Evolutionary conservation across 1,140 invertebrate species (phyloP), one percentile per base, ranked within the genome.

Genomic region (Stegodyphus dumicola): DNA sequence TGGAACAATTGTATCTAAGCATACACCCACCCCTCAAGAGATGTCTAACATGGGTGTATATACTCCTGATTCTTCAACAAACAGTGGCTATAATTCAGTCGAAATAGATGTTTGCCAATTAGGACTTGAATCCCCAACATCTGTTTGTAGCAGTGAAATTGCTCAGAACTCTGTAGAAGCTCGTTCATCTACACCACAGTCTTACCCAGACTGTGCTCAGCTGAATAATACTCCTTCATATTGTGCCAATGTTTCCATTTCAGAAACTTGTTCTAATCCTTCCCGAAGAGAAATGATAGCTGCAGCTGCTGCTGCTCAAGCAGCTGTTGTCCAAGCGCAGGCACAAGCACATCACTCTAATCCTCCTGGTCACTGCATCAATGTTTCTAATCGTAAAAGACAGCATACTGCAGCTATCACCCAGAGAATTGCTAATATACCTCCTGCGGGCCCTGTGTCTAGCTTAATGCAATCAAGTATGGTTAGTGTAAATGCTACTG

Each of bases 41-140:
- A 90, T 95, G 79, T 93, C 94, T 15, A 95, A 94, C 3, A 94
- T 96, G 93, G 95, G 94, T 0, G 95, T 96, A 2, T 96, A 95
- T 87, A 95, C 95, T 0, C 94, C 95, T 0, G 95, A 96, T 89
- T 95, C 95, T 0, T 95, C 94, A 1, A 96, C 95, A 52, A 95
- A 96, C 89, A 96, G 95, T 0, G 90, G 91, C 7, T 96, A 95
- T 80, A 88, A 88, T 86, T 87, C 93, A 93, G 84, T 96, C 94
- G 95, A 96, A 86, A 90, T 97, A 75, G 95, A 96, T 90, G 95
- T 96, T 0, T 93, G 93, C 87, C 95, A 96, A 89, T 90, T 97
- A 49, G 95, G 94, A 6, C 90, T 97, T 76, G 95, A 97, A 89
- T 97, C 96, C 0, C 96, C 96, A 0, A 94, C 95, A 0, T 96